Evolutionary conservation across 1,140 invertebrate species (phyloP).

Genomic region (Philotrypesis tridentata): DNA sequence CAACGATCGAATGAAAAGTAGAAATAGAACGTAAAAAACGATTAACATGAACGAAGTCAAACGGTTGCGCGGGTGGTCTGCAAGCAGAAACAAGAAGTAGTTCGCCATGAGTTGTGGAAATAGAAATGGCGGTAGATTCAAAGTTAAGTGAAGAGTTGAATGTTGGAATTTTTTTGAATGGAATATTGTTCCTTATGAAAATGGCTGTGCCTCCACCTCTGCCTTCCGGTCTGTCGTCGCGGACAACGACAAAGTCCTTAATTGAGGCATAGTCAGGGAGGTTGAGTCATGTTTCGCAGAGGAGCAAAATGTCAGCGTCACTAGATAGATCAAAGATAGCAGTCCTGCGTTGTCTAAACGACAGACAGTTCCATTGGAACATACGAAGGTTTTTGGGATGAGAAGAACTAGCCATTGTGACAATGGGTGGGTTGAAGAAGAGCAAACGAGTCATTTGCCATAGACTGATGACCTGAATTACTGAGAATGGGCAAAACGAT

Average conservation of each 20-base stretch:
- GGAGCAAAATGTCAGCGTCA: conserved; percentile 3
- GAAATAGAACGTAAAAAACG: not conserved
- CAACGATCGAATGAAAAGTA: not conserved
- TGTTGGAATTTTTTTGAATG: not conserved
- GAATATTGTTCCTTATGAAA: not conserved
- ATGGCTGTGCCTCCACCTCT: not conserved
- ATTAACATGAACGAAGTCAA: no score
- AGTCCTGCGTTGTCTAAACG: not conserved
- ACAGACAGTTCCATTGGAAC: conserved; percentile 26
- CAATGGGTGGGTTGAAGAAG: no score
- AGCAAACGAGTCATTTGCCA: no score
- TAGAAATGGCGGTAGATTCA: not conserved
- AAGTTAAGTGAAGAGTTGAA: not conserved
- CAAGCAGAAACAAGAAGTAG: not conserved
- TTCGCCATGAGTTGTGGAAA: not conserved
- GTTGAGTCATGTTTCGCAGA: not conserved
- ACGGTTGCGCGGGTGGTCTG: not conserved
- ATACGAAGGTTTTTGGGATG: not conserved
- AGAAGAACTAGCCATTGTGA: not conserved
- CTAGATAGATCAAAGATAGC: not conserved
- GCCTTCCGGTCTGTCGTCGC: not conserved
- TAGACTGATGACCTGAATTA: no score
- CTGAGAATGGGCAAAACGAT: no score
- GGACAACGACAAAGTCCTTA: not conserved
- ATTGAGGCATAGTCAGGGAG: not conserved